A percentile compares a stretch with the other conserved stretches of the same genome.
Evolutionary conservation across 2,113 vertebrate genomes (phyloP).

Genomic region (Phylloscopus trochilus): DNA sequence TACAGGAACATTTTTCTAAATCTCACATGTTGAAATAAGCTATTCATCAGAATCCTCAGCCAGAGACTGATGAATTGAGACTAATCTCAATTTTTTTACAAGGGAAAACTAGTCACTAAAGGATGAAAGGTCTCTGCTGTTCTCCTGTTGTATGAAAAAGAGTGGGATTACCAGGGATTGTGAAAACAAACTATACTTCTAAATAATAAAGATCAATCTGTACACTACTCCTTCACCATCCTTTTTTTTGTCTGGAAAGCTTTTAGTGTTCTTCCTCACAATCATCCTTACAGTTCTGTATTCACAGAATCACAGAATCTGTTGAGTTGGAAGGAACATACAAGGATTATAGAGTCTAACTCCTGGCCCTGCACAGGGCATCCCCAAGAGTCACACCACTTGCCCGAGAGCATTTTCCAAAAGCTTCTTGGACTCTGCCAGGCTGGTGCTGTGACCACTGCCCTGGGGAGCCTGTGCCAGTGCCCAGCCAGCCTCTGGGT

Average conservation of each 20-base stretch:
- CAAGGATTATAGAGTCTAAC: accelerated
- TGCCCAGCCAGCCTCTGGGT: accelerated
- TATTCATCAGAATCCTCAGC: background rate
- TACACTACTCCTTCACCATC: background rate
- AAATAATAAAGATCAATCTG: background rate
- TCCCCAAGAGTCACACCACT: background rate
- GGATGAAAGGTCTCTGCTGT: background rate
- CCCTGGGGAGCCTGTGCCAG: background rate
- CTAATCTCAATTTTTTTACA: background rate
- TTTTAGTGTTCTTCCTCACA: background rate
- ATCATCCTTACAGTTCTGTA: background rate
- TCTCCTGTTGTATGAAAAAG: background rate
- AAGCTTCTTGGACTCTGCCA: accelerated
- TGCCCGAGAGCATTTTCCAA: background rate
- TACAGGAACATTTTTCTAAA: background rate
- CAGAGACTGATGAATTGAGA: too few species aligned
- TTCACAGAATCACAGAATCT: background rate
- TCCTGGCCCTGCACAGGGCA: background rate
- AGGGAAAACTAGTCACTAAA: background rate
- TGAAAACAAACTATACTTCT: background rate
- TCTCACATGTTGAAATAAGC: background rate
- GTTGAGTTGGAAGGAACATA: background rate
- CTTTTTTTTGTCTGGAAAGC: background rate
- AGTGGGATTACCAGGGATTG: background rate
- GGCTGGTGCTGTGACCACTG: too few species aligned